Evolutionary conservation across 2,888 invertebrate genomes (phyloP).

Genomic region (Caenorhabditis uteleia): DNA sequence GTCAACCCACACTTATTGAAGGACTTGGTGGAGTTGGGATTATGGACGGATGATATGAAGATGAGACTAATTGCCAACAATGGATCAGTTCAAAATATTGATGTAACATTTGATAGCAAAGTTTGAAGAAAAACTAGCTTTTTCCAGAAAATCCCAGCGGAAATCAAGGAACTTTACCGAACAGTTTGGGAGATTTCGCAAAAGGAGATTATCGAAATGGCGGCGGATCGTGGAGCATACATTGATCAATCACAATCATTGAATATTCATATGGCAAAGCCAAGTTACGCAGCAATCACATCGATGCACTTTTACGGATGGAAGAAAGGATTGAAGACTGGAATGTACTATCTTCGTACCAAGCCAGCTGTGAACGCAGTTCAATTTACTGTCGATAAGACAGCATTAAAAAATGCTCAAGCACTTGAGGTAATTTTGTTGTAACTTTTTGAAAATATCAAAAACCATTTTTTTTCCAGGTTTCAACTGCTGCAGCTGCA

Average conservation of each 20-base stretch:
- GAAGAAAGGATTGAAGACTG: constrained; percentile 86
- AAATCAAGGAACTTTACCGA: constrained; percentile 73
- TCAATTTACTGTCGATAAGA: constrained; percentile 95
- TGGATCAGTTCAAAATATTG: constrained; percentile 83
- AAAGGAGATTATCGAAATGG: constrained; percentile 79
- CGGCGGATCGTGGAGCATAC: constrained; percentile 82
- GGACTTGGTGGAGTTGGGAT: constrained; percentile 86
- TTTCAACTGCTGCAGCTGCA: constrained; percentile 7
- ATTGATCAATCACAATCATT: constrained; percentile 98
- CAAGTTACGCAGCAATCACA: constrained; percentile 88
- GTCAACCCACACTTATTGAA: constrained; percentile 93
- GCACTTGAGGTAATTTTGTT: no score
- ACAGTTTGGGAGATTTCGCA: constrained; percentile 78
- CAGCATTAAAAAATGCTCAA: constrained; percentile 72
- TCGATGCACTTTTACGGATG: constrained; percentile 94
- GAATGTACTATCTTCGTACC: constrained; percentile 97
- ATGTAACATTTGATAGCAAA: constrained; percentile 13
- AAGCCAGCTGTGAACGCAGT: constrained; percentile 95
- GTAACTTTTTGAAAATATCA: neutral
- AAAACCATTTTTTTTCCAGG: constrained; percentile 6
- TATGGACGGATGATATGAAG: constrained; percentile 96
- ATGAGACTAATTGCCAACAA: constrained; percentile 87
- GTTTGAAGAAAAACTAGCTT: neutral
- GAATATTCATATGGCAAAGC: constrained; percentile 94
- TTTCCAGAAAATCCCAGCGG: constrained; percentile 60